These are phyloP conservation scores for Anomalospiza imberbis DNA, from an alignment of 2,797 vertebrate species.

Conservation along the genomic window DNA sequence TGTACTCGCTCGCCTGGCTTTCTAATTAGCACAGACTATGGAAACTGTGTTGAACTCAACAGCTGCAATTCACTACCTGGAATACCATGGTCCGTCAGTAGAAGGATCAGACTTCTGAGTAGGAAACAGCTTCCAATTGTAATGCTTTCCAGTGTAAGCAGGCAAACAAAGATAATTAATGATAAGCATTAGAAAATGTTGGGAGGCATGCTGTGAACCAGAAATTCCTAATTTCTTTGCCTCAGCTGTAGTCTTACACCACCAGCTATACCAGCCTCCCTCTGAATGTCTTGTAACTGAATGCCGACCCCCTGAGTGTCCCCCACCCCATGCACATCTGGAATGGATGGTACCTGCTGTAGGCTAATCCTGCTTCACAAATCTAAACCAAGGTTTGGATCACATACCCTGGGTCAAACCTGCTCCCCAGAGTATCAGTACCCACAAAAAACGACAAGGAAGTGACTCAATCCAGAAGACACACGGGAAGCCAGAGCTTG, in stretches of 20 bases:
- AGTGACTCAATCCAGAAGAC: neutral
- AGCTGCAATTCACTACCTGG: neutral
- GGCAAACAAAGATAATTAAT: neutral
- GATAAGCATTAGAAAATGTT: neutral
- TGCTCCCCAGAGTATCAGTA: neutral
- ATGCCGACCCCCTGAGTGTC: accelerated
- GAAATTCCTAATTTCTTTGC: neutral
- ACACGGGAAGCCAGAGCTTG: neutral
- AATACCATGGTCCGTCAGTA: neutral
- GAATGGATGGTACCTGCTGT: neutral
- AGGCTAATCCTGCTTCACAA: neutral
- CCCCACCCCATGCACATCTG: neutral
- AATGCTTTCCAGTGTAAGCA: neutral
- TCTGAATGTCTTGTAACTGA: neutral
- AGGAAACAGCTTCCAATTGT: neutral
- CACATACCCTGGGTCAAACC: neutral
- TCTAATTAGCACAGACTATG: neutral
- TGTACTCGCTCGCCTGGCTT: neutral
- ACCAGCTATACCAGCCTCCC: neutral
- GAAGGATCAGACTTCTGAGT: neutral
- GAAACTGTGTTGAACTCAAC: neutral
- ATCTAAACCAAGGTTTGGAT: neutral
- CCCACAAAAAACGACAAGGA: neutral
- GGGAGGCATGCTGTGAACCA: neutral
- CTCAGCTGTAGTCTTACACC: neutral